A percentile compares a stretch with the other conserved stretches of the same genome.
Evolutionary conservation across 2,888 invertebrate genomes (phyloP).

Genomic region (Siphlonurus alternatus): DNA sequence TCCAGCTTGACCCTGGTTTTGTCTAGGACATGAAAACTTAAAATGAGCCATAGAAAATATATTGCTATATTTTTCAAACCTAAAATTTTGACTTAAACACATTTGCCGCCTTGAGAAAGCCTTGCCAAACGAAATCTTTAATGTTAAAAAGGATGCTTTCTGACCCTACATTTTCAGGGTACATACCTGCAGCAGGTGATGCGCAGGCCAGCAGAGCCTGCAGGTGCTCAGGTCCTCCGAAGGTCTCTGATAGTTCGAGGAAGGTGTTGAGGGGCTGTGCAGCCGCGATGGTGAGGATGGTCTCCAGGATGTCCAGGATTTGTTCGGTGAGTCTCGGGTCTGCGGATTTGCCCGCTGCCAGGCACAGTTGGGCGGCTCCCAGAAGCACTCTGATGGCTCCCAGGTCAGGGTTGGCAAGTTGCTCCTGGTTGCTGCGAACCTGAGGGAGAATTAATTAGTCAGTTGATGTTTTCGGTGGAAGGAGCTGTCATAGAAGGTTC

Average conservation of each 20-base stretch:
- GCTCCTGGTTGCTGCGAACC: slow-evolving; percentile 73
- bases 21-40: too few species aligned
- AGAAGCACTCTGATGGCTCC: slow-evolving; percentile 69
- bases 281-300: slow-evolving; percentile 79
- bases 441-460: slow-evolving; percentile 10
- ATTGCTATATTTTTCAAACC: too few species aligned
- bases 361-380: slow-evolving; percentile 54
- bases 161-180: too few species aligned
- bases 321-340: slow-evolving; percentile 73
- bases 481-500: neutral
- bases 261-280: slow-evolving; percentile 70
- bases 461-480: neutral
- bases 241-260: slow-evolving; percentile 69
- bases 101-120: too few species aligned
- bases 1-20: too few species aligned
- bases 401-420: slow-evolving; percentile 69
- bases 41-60: too few species aligned
- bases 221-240: slow-evolving; percentile 80
- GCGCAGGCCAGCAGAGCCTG: slow-evolving; percentile 66
- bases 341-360: slow-evolving; percentile 17
- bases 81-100: too few species aligned
- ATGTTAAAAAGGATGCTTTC: neutral
- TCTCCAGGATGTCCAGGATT: slow-evolving; percentile 87
- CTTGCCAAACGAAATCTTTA: neutral
- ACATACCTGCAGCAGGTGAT: slow-evolving; percentile 30